Base-by-base conservation (phyloP, 2,888 invertebrate genomes). In the Crematogaster levior region DNA sequence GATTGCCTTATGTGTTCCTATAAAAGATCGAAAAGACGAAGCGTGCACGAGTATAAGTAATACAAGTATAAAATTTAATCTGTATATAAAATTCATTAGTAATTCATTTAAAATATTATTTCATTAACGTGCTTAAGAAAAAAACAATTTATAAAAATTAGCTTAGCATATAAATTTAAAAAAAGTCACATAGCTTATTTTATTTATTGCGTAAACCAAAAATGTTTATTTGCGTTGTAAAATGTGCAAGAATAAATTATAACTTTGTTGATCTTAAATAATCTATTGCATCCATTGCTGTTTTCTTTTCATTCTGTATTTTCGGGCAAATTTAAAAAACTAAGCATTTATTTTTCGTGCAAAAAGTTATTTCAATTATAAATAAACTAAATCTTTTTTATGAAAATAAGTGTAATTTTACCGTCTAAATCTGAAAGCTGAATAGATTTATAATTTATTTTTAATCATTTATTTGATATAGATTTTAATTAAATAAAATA, bases 1-100 rank as follows among this genome's bases (percentile, higher is more conserved):
- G 98, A 98, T 91, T 97, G 97, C 7, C 97, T 95, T 91, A 97
- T 96, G 93, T 97, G 96, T 90, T 97, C 97, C 97, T 97, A 95
- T 1, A 89, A 86, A 21, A 82, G 58, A 72, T 46, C 24, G 51
- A 58, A 48, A 12, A 46, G 7, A 34, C 21, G 12, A 12, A 18
- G n/a, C 9, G 9, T 21, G 24, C 27, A 37, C 37, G 34, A 4
- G n/a, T n/a, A n/a, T n/a, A n/a, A n/a, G n/a, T 37, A 34, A 80
- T 5, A 43, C 0, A 6, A 61, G 1, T 27, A 15, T 34, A 63
- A 53, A 37, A 40, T 66, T 30, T 48, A 30, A 63, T 1, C 10
- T 48, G 2, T 0, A 6, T 66, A 12, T 15, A 68, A 34, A 34
- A 10, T 24, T 24, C 34, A 15, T 48, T 68, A 21, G 6, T 37